These are phyloP conservation scores for Drosophila ananassae DNA, from an alignment of 1,140 invertebrate species.

Conservation along the genomic window DNA sequence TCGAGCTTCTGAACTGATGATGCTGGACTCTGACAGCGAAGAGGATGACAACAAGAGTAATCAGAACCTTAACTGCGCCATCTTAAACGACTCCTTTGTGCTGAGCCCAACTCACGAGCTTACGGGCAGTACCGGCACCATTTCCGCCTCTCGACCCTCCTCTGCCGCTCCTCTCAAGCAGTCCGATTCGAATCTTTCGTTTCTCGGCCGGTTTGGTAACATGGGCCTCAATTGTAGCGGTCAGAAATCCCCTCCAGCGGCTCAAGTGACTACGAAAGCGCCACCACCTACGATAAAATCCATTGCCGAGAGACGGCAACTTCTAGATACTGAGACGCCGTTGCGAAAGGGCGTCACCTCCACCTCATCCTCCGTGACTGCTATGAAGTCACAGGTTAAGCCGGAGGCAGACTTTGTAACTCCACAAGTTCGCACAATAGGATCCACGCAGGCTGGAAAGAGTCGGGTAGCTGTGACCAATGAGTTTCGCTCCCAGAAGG, in stretches of 20 bases:
- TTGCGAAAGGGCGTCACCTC: constrained; percentile 21
- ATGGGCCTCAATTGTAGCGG: constrained; percentile 66
- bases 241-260: constrained; percentile 28
- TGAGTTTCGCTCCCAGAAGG: constrained; percentile 80
- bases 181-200: constrained; percentile 61
- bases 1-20: constrained; percentile 61
- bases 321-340: constrained; percentile 51
- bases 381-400: constrained; percentile 28
- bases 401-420: constrained; percentile 67
- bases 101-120: constrained; percentile 68
- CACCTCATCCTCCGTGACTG: background rate
- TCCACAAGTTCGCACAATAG: constrained; percentile 63
- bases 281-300: constrained; percentile 37
- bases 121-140: constrained; percentile 35
- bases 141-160: constrained; percentile 3
- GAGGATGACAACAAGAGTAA: constrained; percentile 65
- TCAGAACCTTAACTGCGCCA: constrained; percentile 79
- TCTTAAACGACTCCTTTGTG: constrained; percentile 81
- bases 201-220: constrained; percentile 67
- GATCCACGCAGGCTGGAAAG: constrained; percentile 50
- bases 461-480: constrained; percentile 42
- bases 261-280: constrained; percentile 25
- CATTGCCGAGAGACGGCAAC: constrained; percentile 50
- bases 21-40: constrained; percentile 75
- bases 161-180: constrained; percentile 10